Base-by-base conservation (phyloP, 2,888 invertebrate genomes). In the Sarcophaga subvicina region DNA sequence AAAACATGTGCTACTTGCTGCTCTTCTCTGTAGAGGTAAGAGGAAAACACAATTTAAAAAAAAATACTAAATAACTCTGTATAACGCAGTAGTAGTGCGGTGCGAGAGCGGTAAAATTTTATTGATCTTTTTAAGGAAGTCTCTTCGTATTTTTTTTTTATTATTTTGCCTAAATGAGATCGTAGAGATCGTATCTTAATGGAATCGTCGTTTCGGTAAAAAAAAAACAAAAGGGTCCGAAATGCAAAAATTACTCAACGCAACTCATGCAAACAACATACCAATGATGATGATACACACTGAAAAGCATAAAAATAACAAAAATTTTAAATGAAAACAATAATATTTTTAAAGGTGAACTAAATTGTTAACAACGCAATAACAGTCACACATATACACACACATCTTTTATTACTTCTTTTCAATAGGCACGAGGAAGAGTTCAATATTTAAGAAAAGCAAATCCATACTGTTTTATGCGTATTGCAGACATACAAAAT, bases 71-170 rank as follows among this genome's bases (percentile, higher is more conserved):
- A 60, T 73, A 73, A 17, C 62, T 67, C 62, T 20, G 20, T n/a
- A 45, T 49, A 49, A 69, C 17, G 27, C n/a, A 37, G 8, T 10
- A 37, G 37, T 37, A 10, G 37, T 37, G 37, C 8, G 37, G 8
- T 2, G 37, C 37, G 11, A 62, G 62, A 75, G 88, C 88, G 88
- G 88, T 88, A 78, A 73, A 80, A 83, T 85, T 70, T 85, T 83
- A 85, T 88, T 88, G 88, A 88, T 88, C 88, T 88, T 83, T 47
- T 49, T 78, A 78, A 27, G 85, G 77, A 83, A 80, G 76, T 72
- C 17, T 54, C 1, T 54, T 54, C 17, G 5, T 54, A 4, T 54
- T 54, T 54, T 54, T 17, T 1, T 54, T 54, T 4, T n/a, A n/a
- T 3, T 3, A 14, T 54, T 54, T 17, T 17, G 12, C 54, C 54